Base-by-base conservation (phyloP, 2,888 invertebrate species). In the Tetanocera ferruginea region DNA sequence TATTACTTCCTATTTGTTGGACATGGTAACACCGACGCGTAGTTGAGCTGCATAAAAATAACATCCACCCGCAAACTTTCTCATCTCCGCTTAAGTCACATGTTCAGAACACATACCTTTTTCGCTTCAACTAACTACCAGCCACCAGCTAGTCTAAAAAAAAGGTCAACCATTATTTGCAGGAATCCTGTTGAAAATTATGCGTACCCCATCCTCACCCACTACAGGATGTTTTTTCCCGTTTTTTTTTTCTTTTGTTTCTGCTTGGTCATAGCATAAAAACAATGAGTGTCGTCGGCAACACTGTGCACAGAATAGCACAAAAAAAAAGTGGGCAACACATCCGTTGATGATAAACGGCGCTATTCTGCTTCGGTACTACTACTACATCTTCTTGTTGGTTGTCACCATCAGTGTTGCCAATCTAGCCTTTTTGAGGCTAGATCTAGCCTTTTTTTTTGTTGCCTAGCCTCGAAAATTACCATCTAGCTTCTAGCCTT, bases 1-100 rank as follows among this genome's bases (percentile, higher is more conserved):
- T 86, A 86, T 86, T 86, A 86, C 86, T 86, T 86, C 86, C 86
- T 85, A 84, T 86, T 87, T 87, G 86, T 85, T 84, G 86, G 83
- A 77, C 77, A 77, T 64, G 60, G 23, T 9, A 25, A 28, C 74
- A 75, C 14, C 55, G 23, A 55, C 72, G 5, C n/a, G 28, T 28
- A 6, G n/a, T 43, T 43, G 43, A 43, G 43, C 43, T 11, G 43
- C 43, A 43, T 43, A 43, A 43, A 11, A 43, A 43, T 14, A 43
- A 43, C 43, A 43, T 4, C 11, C 43, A 43, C 43, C 43, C 43
- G 6, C 43, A 43, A 43, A 43, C 43, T 43, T 43, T 14, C 43
- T 43, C 43, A 11, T 43, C 43, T 43, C 14, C 2, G 14, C 19
- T 2, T 3, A 23, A 5, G 37, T 25, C 8, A 0, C 25, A 37